Evolutionary conservation across 2,888 invertebrate genomes (phyloP), one percentile per base, ranked within the genome.

Genomic region (Cosmia pyralina): DNA sequence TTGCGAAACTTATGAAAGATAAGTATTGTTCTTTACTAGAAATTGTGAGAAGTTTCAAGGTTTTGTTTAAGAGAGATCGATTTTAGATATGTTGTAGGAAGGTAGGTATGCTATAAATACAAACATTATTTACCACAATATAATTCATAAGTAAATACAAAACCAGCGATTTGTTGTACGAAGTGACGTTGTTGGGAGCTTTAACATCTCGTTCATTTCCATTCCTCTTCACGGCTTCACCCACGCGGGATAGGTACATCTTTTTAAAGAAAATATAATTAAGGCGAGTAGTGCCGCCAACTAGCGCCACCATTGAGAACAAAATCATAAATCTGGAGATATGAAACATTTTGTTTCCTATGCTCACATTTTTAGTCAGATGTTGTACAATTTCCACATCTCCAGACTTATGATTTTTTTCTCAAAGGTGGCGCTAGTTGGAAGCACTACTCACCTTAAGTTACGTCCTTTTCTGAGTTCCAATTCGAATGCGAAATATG

Each of bases 1-100:
- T 46, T 28, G 52, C 13, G 5, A 19, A n/a, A 52, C n/a, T 60
- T 75, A 22, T n/a, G 38, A 11, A 53, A 66, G 17, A 52, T n/a
- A 41, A 28, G 15, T 48, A 48, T 53, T 60, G 34, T 66, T 67
- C 34, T 62, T 59, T 48, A n/a, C 17, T 74, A 46, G 17, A n/a
- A 75, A 48, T n/a, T 28, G 15, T 5, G n/a, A n/a, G 4, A 53
- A 60, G 22, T 74, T 41, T 44, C n/a, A 50, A 58, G 34, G 15
- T 22, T 50, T 52, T n/a, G 11, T 48, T 60, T 19, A 8, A 44
- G 41, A 48, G 7, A 15, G 22, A 6, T 48, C n/a, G n/a, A 19
- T 34, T n/a, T 17, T 28, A 48, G 46, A 48, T 19, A 6, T 28
- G 3, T 52, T 50, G 10, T 46, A 48, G 13, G 5, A 58, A 13